These are phyloP conservation scores for Andrena minutula DNA, from an alignment of 2,888 invertebrate species.

Conservation along the genomic window DNA sequence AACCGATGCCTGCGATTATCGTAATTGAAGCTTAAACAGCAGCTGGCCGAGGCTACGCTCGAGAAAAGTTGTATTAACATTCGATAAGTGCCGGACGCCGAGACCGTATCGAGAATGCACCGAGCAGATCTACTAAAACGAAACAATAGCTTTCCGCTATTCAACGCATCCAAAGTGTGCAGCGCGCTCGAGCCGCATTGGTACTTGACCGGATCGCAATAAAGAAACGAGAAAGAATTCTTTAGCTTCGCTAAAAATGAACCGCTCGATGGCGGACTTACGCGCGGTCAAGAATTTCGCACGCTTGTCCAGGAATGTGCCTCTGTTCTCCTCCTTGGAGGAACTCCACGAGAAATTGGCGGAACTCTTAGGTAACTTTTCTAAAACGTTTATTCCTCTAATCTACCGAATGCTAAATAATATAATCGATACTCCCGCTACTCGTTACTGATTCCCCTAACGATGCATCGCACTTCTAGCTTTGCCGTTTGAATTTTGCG, in stretches of 20 bases:
- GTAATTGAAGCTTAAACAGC: neutral
- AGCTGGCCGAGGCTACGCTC: neutral
- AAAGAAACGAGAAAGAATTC: slow-evolving; percentile 5
- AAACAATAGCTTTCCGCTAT: slow-evolving; percentile 30
- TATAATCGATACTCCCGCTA: neutral
- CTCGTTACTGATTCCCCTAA: too few species aligned
- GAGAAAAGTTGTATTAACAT: slow-evolving; percentile 30
- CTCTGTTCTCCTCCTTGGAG: slow-evolving; percentile 82
- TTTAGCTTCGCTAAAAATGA: slow-evolving; percentile 55
- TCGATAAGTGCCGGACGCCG: slow-evolving; percentile 26
- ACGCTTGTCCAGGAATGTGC: slow-evolving; percentile 66
- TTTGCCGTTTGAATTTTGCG: slow-evolving; percentile 52
- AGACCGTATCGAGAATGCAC: slow-evolving; percentile 38
- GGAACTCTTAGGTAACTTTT: slow-evolving; percentile 81
- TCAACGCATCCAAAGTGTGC: slow-evolving; percentile 8
- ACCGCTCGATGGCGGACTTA: slow-evolving; percentile 60
- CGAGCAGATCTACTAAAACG: slow-evolving; percentile 34
- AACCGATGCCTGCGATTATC: neutral
- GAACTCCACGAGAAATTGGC: slow-evolving; percentile 82
- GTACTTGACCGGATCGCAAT: neutral
- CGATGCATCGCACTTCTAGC: neutral
- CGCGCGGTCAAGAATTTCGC: slow-evolving; percentile 59
- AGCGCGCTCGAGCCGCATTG: slow-evolving; percentile 7
- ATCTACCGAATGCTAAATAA: neutral
- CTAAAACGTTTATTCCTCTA: neutral